These are phyloP conservation scores for Drosophila grimshawi DNA, from an alignment of 1,140 invertebrate genomes.

Conservation along the genomic window DNA sequence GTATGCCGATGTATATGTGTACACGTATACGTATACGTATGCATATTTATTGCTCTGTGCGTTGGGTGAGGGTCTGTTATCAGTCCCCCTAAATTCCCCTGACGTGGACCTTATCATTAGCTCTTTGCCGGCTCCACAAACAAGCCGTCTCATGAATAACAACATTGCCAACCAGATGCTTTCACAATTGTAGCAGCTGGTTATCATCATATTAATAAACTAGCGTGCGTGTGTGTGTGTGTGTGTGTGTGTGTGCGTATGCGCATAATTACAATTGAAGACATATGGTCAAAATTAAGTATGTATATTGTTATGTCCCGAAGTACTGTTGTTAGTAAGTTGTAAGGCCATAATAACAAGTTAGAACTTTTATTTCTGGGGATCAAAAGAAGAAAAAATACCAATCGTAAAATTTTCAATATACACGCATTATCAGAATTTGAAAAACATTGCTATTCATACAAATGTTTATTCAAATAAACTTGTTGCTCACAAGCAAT, in stretches of 20 bases:
- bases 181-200: slow-evolving; percentile 33
- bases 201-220: slow-evolving; percentile 35
- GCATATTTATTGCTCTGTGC: too few relatives aligned
- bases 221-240: neutral
- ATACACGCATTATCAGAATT: neutral
- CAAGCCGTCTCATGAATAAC: slow-evolving; percentile 31
- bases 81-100: slow-evolving; percentile 29
- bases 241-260: neutral
- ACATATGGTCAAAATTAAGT: neutral
- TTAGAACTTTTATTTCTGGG: too few relatives aligned
- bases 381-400: neutral
- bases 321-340: too few relatives aligned
- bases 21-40: too few relatives aligned
- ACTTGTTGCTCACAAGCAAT: neutral
- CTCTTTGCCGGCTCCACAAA: slow-evolving; percentile 38
- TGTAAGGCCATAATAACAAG: too few relatives aligned
- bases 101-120: slow-evolving; percentile 44
- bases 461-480: too few relatives aligned
- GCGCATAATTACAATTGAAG: neutral
- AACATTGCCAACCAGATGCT: slow-evolving; percentile 21
- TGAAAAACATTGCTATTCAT: neutral
- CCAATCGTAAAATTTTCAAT: neutral
- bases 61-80: slow-evolving; percentile 33
- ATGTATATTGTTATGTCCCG: too few relatives aligned
- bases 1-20: too few relatives aligned